Evolutionary conservation across 2,113 vertebrate genomes (phyloP).

Genomic region (Cyprinodon tularosa): DNA sequence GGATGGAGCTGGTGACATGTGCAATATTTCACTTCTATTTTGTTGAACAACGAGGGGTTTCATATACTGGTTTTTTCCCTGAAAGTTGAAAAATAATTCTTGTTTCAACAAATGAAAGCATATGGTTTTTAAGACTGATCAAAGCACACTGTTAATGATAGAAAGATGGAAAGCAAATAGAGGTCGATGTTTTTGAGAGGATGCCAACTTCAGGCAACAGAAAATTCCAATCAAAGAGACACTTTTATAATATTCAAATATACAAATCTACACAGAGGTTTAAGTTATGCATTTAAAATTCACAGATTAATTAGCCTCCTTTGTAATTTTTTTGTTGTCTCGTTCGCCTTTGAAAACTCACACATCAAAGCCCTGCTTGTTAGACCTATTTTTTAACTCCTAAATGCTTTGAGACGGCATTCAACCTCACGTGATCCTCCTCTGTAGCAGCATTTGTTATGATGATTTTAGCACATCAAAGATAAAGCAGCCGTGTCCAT

Average conservation of each 20-base stretch:
- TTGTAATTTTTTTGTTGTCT: slow-evolving; percentile 17
- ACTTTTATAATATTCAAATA: background rate
- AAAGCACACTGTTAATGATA: background rate
- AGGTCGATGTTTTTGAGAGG: background rate
- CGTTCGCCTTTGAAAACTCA: slow-evolving; percentile 43
- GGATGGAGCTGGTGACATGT: no score
- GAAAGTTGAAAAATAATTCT: background rate
- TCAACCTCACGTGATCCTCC: slow-evolving; percentile 20
- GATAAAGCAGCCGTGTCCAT: background rate
- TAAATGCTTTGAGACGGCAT: slow-evolving; percentile 31
- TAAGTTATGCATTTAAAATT: slow-evolving; percentile 39
- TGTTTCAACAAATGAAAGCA: background rate
- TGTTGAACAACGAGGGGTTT: background rate
- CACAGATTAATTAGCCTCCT: slow-evolving; percentile 13
- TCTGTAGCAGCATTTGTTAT: slow-evolving; percentile 40
- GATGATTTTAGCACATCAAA: slow-evolving; percentile 49
- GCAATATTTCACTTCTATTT: background rate
- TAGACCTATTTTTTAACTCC: slow-evolving; percentile 28
- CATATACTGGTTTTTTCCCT: background rate
- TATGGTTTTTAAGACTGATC: background rate
- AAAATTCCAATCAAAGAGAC: background rate
- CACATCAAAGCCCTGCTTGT: slow-evolving; percentile 44
- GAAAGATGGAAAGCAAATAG: background rate
- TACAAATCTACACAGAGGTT: slow-evolving; percentile 13
- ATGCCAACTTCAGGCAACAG: background rate